Evolutionary conservation across 1,140 invertebrate genomes (phyloP).

Genomic region (Campoletis sonorensis): DNA sequence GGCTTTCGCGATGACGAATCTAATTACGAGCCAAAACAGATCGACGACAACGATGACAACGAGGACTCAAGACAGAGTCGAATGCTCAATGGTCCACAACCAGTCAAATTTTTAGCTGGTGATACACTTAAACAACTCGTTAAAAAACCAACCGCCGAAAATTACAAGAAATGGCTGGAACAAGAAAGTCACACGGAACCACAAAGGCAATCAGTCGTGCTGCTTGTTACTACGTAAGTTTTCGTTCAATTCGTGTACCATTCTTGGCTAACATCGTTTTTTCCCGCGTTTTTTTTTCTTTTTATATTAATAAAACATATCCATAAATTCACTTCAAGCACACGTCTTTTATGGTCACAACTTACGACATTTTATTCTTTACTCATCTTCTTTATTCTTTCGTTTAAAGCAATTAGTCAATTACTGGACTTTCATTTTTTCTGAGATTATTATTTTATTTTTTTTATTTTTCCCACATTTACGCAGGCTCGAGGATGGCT

Average conservation of each 20-base stretch:
- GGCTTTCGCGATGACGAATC: conserved; percentile 67
- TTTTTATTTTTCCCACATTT: background rate
- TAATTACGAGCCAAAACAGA: conserved; percentile 36
- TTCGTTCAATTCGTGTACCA: conserved; percentile 8
- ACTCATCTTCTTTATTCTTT: background rate
- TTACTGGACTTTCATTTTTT: background rate
- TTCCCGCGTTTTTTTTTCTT: background rate
- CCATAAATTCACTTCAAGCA: background rate
- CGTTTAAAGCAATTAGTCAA: background rate
- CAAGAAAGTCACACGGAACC: conserved; percentile 84
- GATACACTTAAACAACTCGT: conserved; percentile 85
- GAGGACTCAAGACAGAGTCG: conserved; percentile 62
- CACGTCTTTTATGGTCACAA: background rate
- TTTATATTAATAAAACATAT: conserved; percentile 21
- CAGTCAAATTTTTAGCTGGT: conserved; percentile 78
- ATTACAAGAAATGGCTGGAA: conserved; percentile 88
- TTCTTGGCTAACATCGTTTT: background rate
- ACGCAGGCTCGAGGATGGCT: conserved; percentile 75
- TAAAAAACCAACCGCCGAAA: conserved; percentile 84
- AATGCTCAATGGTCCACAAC: conserved; percentile 71
- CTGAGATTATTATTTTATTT: background rate
- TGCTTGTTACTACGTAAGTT: conserved; percentile 87
- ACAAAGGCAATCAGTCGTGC: conserved; percentile 86
- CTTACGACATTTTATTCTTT: background rate
- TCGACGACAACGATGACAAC: conserved; percentile 55